Conservation (phyloP, 2,113 vertebrate genomes). For the Oceanites oceanicus region DNA sequence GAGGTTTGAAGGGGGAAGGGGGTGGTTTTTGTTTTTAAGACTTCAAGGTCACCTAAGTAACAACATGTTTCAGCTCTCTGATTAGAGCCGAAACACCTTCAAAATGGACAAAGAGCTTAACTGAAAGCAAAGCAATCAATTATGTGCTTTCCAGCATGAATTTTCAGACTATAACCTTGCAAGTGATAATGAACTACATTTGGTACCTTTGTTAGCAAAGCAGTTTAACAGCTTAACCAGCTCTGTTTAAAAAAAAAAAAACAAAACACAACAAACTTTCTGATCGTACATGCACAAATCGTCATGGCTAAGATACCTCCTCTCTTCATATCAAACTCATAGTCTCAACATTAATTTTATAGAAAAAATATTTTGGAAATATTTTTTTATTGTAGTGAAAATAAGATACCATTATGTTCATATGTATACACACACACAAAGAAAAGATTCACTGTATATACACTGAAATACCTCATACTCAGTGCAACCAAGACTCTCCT, state of each 20-base stretch:
- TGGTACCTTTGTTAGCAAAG: not conserved
- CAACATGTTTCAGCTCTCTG: not conserved
- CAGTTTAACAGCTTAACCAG: not conserved
- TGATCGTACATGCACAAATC: not conserved
- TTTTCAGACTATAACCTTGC: not conserved
- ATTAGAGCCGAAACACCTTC: not conserved
- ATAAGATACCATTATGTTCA: not conserved
- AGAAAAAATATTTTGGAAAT: constrained; percentile 6
- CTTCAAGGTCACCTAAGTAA: not conserved
- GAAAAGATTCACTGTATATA: not conserved
- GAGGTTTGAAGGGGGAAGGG: not conserved
- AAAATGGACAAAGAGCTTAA: not conserved
- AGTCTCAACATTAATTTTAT: not conserved
- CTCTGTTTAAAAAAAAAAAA: not conserved
- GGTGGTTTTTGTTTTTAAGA: not conserved
- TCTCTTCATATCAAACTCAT: not conserved
- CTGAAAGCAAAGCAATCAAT: not conserved
- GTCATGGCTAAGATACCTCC: not conserved
- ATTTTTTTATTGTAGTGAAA: constrained; percentile 64
- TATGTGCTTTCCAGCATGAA: not conserved
- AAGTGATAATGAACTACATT: not conserved
- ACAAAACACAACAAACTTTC: not conserved
- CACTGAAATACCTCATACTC: constrained; percentile 13
- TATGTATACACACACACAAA: not conserved
- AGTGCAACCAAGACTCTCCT: not conserved